These are phyloP conservation scores for Mesitornis unicolor DNA, from an alignment of 2,113 vertebrate species.

Conservation along the genomic window DNA sequence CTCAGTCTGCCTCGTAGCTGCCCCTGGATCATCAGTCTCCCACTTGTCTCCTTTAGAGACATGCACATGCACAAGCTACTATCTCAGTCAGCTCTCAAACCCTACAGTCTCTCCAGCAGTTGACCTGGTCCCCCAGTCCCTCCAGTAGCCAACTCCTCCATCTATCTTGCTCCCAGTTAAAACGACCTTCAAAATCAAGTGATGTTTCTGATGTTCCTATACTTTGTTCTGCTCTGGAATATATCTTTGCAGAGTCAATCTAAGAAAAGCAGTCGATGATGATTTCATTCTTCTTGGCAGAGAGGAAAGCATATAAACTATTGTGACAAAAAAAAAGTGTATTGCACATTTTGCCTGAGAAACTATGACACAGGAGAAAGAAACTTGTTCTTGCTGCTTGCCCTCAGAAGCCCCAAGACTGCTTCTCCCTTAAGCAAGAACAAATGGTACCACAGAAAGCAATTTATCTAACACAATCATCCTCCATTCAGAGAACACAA, in stretches of 20 bases:
- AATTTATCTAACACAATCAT: background rate
- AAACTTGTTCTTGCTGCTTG: background rate
- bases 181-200: background rate
- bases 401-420: background rate
- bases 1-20: background rate
- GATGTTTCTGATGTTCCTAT: background rate
- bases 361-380: background rate
- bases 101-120: background rate
- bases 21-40: background rate
- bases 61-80: background rate
- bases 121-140: background rate
- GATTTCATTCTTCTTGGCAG: background rate
- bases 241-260: background rate
- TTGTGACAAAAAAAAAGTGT: background rate
- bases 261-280: background rate
- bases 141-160: background rate
- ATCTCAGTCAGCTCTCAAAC: fast-evolving
- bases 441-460: background rate
- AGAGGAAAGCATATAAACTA: background rate
- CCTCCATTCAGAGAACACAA: background rate
- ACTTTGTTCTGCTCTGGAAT: background rate
- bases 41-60: background rate
- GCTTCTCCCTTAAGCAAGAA: background rate
- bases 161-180: background rate
- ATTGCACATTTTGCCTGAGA: background rate